These are phyloP conservation scores for Orthosia cruda DNA, from an alignment of 2,888 invertebrate species.

Conservation along the genomic window DNA sequence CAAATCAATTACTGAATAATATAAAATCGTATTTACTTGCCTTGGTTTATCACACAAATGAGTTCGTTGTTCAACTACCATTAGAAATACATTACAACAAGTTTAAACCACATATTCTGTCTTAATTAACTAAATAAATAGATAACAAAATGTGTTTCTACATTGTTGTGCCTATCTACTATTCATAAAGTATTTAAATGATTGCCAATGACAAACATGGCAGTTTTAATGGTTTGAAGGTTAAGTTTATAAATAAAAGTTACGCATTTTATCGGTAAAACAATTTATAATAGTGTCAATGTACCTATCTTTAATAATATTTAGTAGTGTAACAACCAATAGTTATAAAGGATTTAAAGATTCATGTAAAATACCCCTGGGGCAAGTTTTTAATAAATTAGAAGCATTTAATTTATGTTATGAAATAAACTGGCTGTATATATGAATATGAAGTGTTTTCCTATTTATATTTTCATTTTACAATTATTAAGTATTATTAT, in stretches of 20 bases:
- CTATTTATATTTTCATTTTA: not conserved
- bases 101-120: slow-evolving; percentile 16
- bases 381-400: not conserved
- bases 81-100: slow-evolving; percentile 3
- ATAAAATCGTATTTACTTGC: slow-evolving; percentile 30
- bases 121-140: slow-evolving; percentile 6
- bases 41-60: slow-evolving; percentile 11
- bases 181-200: slow-evolving; percentile 6
- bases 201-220: slow-evolving; percentile 18
- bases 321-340: slow-evolving; percentile 12
- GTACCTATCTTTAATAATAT: not conserved
- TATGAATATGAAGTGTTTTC: not conserved
- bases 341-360: not conserved
- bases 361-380: not conserved
- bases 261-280: slow-evolving; percentile 23
- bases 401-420: not conserved
- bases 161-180: not conserved
- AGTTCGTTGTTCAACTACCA: slow-evolving; percentile 11
- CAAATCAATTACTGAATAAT: slow-evolving; percentile 4
- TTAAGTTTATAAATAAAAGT: slow-evolving; percentile 28
- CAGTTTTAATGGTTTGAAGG: slow-evolving; percentile 30
- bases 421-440: not conserved
- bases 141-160: slow-evolving; percentile 27
- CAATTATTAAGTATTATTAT: not conserved
- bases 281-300: not conserved